These are phyloP conservation scores for Unio delphinus DNA, from an alignment of 2,888 invertebrate species.

Conservation along the genomic window DNA sequence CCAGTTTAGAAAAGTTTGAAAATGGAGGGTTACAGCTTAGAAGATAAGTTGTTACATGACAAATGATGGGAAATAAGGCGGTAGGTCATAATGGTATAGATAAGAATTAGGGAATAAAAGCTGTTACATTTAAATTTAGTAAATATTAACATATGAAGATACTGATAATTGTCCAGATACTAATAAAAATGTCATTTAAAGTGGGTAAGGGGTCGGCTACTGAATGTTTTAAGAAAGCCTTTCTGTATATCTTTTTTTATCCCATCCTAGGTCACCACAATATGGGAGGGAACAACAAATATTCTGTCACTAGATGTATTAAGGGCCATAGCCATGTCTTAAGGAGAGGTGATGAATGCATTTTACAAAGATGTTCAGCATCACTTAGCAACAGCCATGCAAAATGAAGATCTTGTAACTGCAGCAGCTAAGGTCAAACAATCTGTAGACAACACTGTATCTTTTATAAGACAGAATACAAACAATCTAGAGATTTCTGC, in stretches of 20 bases:
- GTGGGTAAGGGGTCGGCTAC: no score
- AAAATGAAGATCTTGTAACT: slow-evolving; percentile 22
- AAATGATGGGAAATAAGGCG: no score
- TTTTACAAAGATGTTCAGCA: slow-evolving; percentile 61
- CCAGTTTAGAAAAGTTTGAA: no score
- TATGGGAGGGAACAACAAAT: slow-evolving; percentile 78
- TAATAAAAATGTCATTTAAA: no score
- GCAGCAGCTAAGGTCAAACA: slow-evolving; percentile 44
- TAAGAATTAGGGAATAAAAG: no score
- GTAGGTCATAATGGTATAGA: no score
- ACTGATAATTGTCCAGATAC: no score
- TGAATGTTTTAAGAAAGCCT: background rate
- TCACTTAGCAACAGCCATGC: slow-evolving; percentile 40
- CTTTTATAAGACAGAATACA: slow-evolving; percentile 20
- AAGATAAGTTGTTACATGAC: no score
- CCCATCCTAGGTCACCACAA: slow-evolving; percentile 72
- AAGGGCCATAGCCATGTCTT: slow-evolving; percentile 72
- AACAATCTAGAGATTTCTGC: slow-evolving; percentile 70
- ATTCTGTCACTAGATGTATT: slow-evolving; percentile 75
- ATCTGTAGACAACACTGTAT: slow-evolving; percentile 31
- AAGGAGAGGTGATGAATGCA: slow-evolving; percentile 70
- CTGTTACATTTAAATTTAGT: no score
- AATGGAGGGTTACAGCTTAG: no score
- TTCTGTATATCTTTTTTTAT: slow-evolving; percentile 2
- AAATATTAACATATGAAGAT: no score